Percentiles rank a stretch among this genome's conserved stretches.
Evolutionary conservation across 1,140 invertebrate species (phyloP).

Genomic region (Fopius arisanus): DNA sequence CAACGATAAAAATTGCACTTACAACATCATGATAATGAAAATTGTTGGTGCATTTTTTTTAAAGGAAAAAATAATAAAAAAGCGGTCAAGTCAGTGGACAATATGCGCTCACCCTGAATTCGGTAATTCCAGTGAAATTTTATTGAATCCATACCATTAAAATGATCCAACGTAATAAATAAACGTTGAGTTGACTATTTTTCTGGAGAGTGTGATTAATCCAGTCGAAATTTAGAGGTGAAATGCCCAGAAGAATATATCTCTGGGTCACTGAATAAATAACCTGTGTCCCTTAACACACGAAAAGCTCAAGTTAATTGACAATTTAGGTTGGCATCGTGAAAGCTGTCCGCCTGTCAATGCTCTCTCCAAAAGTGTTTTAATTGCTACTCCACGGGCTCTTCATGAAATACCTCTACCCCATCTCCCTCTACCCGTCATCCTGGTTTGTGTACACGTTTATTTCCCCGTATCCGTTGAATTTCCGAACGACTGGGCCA

Average conservation of each 20-base stretch:
- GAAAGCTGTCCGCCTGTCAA: conserved; percentile 10
- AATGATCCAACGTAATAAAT: no score
- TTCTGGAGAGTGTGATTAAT: no score
- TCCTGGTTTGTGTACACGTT: background rate
- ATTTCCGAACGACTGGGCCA: conserved; percentile 24
- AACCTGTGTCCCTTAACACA: background rate
- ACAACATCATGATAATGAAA: no score
- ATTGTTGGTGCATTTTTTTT: no score
- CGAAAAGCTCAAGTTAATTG: conserved; percentile 24
- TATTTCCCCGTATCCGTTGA: conserved; percentile 3
- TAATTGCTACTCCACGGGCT: conserved; percentile 6
- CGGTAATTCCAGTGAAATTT: no score
- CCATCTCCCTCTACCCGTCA: background rate
- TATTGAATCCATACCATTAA: no score
- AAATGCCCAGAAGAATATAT: background rate
- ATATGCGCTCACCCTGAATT: no score
- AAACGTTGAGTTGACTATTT: no score
- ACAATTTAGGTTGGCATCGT: conserved; percentile 24
- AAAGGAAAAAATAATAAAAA: no score
- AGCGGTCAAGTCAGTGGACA: no score
- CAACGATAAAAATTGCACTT: no score
- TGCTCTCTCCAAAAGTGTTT: conserved; percentile 14
- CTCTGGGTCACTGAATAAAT: conserved; percentile 17
- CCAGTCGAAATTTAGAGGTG: background rate
- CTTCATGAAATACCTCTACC: background rate